Evolutionary conservation across 2,797 vertebrate species (phyloP), one percentile per base, ranked within the genome.

Genomic region (Coregonus ussuriensis): DNA sequence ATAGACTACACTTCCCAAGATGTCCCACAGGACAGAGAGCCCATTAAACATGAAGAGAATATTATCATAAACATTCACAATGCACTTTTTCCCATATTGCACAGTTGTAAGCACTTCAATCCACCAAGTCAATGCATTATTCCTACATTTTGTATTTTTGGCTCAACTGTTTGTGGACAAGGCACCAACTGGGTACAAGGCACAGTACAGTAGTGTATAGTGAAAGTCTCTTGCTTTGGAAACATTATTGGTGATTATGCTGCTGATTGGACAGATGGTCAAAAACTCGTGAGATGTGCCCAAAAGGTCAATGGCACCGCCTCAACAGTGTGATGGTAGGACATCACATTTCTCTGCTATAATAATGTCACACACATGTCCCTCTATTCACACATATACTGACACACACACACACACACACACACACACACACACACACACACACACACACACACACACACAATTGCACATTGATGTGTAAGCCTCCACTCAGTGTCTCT

Each of bases 51-150:
- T 18, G n/a, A 16, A 68, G 13, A 68, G 1, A 68, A 71, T 51
- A 21, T 71, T 52, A 47, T 63, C 41, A 41, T 83, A 86, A 88
- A 90, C 89, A 92, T 91, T 88, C 82, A 86, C 81, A 88, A 88
- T 87, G 81, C 81, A 21, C n/a, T 47, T 47, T 47, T 47, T 76
- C 82, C 67, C 70, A 59, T 94, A 95, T 93, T 95, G 94, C 93
- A 95, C 93, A 90, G 83, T 71, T 89, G 87, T 91, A 92, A 91
- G 90, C 86, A 88, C 85, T 91, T 91, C 84, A 89, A 77, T 84
- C 75, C 74, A 88, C 84, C 78, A 85, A 85, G 81, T 87, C 68
- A 84, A 81, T 83, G 83, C 71, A 84, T 80, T 33, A 81, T 74
- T 77, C 76, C 82, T 74, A 69, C 75, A 76, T 71, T 33, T 13